A percentile compares a stretch with the other conserved stretches of the same genome.
Evolutionary conservation across 2,797 vertebrate species (phyloP).

Genomic region (Molossus molossus): DNA sequence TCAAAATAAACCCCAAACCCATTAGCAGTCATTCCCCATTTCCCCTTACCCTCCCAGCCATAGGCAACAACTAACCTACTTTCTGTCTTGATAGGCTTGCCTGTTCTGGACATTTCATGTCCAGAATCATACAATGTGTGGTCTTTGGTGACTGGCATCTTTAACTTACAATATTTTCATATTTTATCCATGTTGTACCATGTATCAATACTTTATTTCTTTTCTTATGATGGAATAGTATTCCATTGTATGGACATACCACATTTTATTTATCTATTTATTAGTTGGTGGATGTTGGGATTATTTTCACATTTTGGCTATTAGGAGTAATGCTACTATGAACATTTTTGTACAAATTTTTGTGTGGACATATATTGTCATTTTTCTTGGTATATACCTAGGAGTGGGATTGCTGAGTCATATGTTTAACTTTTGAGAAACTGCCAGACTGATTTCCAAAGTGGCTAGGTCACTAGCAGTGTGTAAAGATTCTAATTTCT

Average conservation of each 20-base stretch:
- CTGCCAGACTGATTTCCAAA: background rate
- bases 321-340: background rate
- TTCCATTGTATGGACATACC: background rate
- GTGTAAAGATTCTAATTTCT: slow-evolving; percentile 15
- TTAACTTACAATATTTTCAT: background rate
- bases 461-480: background rate
- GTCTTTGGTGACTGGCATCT: background rate
- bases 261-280: background rate
- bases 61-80: background rate
- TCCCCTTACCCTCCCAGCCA: background rate
- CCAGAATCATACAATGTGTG: background rate
- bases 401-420: background rate
- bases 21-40: background rate
- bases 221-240: slow-evolving; percentile 2
- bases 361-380: background rate
- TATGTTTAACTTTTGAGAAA: slow-evolving; percentile 26
- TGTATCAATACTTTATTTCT: background rate
- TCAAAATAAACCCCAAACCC: background rate
- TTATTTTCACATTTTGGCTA: slow-evolving; percentile 56
- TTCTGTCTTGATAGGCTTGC: background rate
- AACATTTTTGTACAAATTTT: background rate
- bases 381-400: slow-evolving; percentile 41
- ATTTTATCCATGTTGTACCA: background rate
- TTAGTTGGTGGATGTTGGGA: slow-evolving; percentile 41
- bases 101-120: background rate